Percentiles rank a stretch among this genome's conserved stretches.
Evolutionary conservation across 1,140 invertebrate genomes (phyloP).

Genomic region (Leucophenga varia): DNA sequence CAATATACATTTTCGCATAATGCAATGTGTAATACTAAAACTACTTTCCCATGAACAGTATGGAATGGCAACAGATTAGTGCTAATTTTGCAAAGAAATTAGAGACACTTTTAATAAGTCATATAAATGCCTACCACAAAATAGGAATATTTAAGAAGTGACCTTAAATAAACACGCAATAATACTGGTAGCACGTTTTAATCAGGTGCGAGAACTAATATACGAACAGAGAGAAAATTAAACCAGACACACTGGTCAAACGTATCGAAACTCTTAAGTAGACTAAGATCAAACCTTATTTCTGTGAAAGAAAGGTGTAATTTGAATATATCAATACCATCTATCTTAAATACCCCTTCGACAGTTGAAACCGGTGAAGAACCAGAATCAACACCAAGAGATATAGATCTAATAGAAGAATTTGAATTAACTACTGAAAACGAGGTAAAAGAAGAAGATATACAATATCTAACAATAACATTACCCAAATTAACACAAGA

Average conservation of each 20-base stretch:
- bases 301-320: no score
- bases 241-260: neutral
- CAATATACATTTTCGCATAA: no score
- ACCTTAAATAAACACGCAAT: no score
- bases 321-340: neutral
- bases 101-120: neutral
- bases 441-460: neutral
- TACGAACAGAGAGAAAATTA: neutral
- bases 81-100: neutral
- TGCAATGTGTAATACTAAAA: no score
- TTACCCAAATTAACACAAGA: no score
- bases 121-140: neutral
- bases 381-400: neutral
- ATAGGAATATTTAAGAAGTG: no score
- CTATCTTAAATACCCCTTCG: neutral
- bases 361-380: neutral
- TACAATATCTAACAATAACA: neutral
- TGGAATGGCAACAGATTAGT: neutral
- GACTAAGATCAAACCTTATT: neutral
- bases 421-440: neutral
- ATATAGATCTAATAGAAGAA: neutral
- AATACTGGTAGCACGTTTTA: neutral
- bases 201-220: neutral
- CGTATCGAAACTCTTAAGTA: neutral
- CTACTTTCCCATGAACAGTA: no score